These are phyloP conservation scores for Empidonax traillii DNA, from an alignment of 2,113 vertebrate genomes.

Conservation along the genomic window DNA sequence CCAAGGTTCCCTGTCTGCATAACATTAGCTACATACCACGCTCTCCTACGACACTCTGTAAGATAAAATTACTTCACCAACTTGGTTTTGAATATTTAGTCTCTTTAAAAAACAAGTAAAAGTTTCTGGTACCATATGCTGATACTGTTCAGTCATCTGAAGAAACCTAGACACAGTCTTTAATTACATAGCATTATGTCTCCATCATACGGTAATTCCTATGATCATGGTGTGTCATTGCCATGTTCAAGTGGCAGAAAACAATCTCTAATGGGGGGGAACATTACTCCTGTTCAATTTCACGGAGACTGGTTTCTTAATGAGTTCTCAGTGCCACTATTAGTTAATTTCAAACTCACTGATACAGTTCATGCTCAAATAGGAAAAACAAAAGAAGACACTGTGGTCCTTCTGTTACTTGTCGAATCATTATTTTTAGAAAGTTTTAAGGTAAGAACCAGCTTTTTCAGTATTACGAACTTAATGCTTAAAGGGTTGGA, in stretches of 20 bases:
- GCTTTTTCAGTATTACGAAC: background rate
- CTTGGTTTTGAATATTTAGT: background rate
- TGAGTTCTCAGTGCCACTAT: background rate
- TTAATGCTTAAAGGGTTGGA: background rate
- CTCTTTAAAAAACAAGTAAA: background rate
- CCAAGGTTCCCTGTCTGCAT: background rate
- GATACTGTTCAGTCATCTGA: background rate
- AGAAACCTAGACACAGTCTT: background rate
- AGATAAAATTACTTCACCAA: background rate
- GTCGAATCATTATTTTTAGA: background rate
- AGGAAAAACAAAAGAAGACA: background rate
- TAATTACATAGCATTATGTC: background rate
- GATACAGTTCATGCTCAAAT: background rate
- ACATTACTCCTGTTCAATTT: background rate
- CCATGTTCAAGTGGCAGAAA: background rate
- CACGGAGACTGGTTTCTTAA: background rate
- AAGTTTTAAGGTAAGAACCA: background rate
- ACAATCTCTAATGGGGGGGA: background rate
- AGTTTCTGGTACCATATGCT: background rate
- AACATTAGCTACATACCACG: background rate
- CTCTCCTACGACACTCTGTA: background rate
- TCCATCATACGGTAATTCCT: background rate
- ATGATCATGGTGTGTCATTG: background rate
- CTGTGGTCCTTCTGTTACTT: background rate
- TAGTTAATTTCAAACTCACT: background rate